Percentiles rank a stretch among this genome's conserved stretches.
phyloP scores from a whole-genome alignment of 2,888 invertebrate genomes.

The Hetaerina titia region DNA sequence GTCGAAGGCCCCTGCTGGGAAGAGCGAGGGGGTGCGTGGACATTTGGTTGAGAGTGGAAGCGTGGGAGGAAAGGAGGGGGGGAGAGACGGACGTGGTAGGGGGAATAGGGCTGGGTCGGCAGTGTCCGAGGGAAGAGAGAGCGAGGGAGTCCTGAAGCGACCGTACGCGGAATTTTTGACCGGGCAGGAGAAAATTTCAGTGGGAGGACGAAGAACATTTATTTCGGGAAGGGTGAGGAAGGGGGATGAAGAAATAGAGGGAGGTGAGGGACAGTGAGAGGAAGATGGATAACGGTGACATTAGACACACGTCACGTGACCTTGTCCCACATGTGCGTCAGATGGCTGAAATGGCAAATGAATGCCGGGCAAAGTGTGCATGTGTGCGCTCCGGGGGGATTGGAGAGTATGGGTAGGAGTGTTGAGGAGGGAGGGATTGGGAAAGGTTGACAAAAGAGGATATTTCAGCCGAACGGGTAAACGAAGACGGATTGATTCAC shows the following conservation, averaged over 20 bases:
- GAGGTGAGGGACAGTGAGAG: background rate
- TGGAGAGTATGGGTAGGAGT: background rate
- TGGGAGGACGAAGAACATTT: too few relatives aligned
- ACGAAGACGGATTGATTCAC: constrained; percentile 33
- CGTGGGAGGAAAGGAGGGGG: too few relatives aligned
- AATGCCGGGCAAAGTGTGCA: background rate
- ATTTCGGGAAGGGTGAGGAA: too few relatives aligned
- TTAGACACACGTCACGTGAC: constrained; percentile 34
- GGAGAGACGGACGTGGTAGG: too few relatives aligned
- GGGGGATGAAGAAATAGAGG: background rate
- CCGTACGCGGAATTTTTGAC: too few relatives aligned
- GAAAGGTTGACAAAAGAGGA: constrained; percentile 23
- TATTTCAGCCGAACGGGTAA: constrained; percentile 6
- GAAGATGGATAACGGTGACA: constrained; percentile 44
- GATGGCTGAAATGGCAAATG: background rate
- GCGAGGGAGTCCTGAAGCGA: too few relatives aligned
- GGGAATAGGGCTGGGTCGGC: too few relatives aligned
- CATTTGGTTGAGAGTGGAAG: too few relatives aligned
- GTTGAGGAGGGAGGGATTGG: background rate
- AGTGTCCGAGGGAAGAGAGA: too few relatives aligned
- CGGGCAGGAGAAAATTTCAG: too few relatives aligned
- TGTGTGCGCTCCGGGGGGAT: background rate
- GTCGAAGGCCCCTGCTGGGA: background rate
- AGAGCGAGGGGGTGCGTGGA: background rate
- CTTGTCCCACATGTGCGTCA: constrained; percentile 32